Evolutionary conservation across 1,140 invertebrate genomes (phyloP).

Genomic region (Wasmannia auropunctata): DNA sequence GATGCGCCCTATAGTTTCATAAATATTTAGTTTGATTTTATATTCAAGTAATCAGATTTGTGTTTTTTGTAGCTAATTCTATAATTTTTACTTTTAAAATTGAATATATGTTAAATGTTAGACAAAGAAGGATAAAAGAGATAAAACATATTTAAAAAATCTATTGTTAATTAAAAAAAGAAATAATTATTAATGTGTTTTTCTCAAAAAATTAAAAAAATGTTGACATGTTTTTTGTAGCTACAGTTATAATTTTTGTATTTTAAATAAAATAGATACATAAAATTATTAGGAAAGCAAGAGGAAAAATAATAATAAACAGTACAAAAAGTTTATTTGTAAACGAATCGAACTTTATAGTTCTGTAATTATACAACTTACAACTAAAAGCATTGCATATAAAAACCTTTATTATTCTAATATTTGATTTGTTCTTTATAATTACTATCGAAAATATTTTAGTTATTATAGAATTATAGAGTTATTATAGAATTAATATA

Average conservation of each 20-base stretch:
- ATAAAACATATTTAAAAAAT: neutral
- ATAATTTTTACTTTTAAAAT: neutral
- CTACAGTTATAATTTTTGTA: neutral
- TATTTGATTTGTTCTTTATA: no score
- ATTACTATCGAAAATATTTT: no score
- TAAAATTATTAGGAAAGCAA: neutral
- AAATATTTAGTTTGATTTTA: neutral
- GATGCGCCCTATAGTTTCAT: neutral
- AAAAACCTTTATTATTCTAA: no score
- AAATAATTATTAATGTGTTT: no score
- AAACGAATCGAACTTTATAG: no score
- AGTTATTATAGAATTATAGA: no score
- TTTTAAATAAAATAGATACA: neutral
- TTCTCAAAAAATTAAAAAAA: no score
- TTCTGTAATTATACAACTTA: no score
- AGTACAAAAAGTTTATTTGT: neutral
- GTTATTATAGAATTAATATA: no score
- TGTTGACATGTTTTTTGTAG: neutral
- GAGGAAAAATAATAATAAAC: neutral
- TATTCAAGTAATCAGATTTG: neutral
- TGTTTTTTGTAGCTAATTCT: neutral
- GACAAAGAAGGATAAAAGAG: neutral
- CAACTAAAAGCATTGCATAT: no score
- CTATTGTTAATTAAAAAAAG: neutral
- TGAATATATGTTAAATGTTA: neutral